A percentile compares a stretch with the other conserved stretches of the same genome.
These are phyloP conservation scores for Pyralis farinalis DNA, from an alignment of 2,888 invertebrate species.

Conservation along the genomic window DNA sequence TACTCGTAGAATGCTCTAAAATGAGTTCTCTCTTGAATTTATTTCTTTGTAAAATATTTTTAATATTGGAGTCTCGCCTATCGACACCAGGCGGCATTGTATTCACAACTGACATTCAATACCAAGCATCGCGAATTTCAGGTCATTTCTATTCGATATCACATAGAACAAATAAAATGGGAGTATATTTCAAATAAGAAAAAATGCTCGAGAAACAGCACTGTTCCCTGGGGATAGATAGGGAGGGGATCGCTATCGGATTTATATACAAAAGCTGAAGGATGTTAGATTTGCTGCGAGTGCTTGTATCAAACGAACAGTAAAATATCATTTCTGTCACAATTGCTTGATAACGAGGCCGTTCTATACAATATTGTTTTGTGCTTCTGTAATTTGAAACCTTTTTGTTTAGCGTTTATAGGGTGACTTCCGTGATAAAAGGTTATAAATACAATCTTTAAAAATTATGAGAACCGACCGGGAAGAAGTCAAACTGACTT, in stretches of 20 bases:
- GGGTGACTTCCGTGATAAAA: too few relatives aligned
- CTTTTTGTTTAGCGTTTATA: constrained; percentile 9
- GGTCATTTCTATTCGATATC: background rate
- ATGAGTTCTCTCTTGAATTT: too few relatives aligned
- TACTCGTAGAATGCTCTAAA: too few relatives aligned
- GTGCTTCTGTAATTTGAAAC: constrained; percentile 11
- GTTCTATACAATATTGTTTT: constrained; percentile 11
- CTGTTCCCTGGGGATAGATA: constrained; percentile 7
- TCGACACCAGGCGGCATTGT: background rate
- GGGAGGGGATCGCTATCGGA: constrained; percentile 1
- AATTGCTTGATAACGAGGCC: constrained; percentile 15
- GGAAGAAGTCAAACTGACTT: too few relatives aligned
- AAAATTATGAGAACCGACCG: too few relatives aligned
- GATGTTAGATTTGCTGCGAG: constrained; percentile 4
- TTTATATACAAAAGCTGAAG: constrained; percentile 7
- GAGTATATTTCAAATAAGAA: background rate
- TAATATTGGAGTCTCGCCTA: constrained; percentile 17
- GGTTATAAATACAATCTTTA: too few relatives aligned
- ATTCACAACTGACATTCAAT: background rate
- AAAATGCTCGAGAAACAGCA: background rate
- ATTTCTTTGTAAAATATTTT: background rate
- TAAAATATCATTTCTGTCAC: constrained; percentile 13
- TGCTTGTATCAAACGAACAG: constrained; percentile 12
- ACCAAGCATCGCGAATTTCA: background rate
- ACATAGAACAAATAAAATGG: background rate